Percentiles rank a stretch among this genome's conserved stretches.
Conservation (phyloP, 2,113 vertebrate species). For the Ornithorhynchus anatinus region DNA sequence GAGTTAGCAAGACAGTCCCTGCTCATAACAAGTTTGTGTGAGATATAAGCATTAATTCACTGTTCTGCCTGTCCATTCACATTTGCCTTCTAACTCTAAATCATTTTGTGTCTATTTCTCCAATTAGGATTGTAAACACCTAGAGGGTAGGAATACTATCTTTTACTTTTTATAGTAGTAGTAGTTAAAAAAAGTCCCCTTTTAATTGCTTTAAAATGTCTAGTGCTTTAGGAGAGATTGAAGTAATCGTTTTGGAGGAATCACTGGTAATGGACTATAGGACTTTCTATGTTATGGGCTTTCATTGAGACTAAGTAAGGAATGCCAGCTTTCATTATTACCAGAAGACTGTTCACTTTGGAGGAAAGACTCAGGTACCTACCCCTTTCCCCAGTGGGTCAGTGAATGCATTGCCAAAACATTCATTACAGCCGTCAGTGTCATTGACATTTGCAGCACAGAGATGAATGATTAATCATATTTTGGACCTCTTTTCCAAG, state of each 20-base stretch:
- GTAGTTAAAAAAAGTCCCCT: no score
- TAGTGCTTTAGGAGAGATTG: conserved; percentile 9
- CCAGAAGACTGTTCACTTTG: not conserved
- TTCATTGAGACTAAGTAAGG: conserved; percentile 32
- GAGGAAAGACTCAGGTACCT: not conserved
- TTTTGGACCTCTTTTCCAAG: not conserved
- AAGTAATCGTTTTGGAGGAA: not conserved
- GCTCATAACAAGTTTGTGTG: no score
- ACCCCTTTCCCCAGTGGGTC: not conserved
- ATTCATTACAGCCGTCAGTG: not conserved
- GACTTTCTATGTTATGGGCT: conserved; percentile 46
- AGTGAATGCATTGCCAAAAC: not conserved
- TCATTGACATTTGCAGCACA: not conserved
- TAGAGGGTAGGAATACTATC: no score
- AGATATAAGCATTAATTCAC: no score
- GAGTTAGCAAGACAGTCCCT: no score
- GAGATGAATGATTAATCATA: not conserved
- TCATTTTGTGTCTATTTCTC: no score
- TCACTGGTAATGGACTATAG: conserved; percentile 37
- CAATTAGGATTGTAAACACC: no score
- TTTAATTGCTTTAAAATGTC: conserved; percentile 53
- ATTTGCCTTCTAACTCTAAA: no score
- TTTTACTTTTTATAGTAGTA: no score
- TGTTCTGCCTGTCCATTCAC: no score
- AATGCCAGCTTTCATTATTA: conserved; percentile 5